These are phyloP conservation scores for Drosophila flavopinicola DNA, from an alignment of 2,888 invertebrate species.

Conservation along the genomic window DNA sequence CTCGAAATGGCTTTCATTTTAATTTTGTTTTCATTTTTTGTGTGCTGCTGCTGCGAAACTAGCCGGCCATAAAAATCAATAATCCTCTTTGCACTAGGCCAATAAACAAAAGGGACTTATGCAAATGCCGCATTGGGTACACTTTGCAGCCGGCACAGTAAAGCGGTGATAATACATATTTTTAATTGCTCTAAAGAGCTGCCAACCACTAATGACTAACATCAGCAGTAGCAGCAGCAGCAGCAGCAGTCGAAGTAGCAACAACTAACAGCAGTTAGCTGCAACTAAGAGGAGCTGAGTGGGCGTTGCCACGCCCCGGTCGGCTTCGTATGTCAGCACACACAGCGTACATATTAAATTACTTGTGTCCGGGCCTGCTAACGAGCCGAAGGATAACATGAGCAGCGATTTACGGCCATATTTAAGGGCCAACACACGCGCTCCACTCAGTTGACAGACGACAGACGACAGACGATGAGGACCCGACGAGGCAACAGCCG, in stretches of 20 bases:
- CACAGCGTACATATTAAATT: slow-evolving; percentile 67
- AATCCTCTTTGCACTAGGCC: slow-evolving; percentile 69
- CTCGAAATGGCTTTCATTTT: slow-evolving; percentile 44
- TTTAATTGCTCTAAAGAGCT: slow-evolving; percentile 65
- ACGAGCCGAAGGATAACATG: slow-evolving; percentile 53
- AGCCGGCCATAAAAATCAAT: slow-evolving; percentile 64
- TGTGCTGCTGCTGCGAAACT: slow-evolving; percentile 36
- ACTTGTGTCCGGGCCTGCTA: slow-evolving; percentile 50
- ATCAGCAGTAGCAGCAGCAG: background rate
- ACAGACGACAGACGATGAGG: slow-evolving; percentile 21
- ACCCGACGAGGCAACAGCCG: slow-evolving; percentile 19
- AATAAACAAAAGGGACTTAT: slow-evolving; percentile 52
- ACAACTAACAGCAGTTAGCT: slow-evolving; percentile 1
- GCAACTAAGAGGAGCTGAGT: background rate
- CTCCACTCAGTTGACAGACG: slow-evolving; percentile 7
- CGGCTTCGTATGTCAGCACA: slow-evolving; percentile 36
- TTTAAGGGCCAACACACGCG: slow-evolving; percentile 22
- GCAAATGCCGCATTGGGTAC: slow-evolving; percentile 43
- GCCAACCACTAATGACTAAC: slow-evolving; percentile 54
- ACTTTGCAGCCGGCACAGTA: slow-evolving; percentile 10
- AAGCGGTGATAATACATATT: slow-evolving; percentile 48
- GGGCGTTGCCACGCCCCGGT: background rate
- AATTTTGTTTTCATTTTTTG: slow-evolving; percentile 13
- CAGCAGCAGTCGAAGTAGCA: background rate
- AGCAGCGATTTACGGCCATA: slow-evolving; percentile 48